Evolutionary conservation across 2,888 invertebrate genomes (phyloP).

Genomic region (Drosophila nr. perissopoda): DNA sequence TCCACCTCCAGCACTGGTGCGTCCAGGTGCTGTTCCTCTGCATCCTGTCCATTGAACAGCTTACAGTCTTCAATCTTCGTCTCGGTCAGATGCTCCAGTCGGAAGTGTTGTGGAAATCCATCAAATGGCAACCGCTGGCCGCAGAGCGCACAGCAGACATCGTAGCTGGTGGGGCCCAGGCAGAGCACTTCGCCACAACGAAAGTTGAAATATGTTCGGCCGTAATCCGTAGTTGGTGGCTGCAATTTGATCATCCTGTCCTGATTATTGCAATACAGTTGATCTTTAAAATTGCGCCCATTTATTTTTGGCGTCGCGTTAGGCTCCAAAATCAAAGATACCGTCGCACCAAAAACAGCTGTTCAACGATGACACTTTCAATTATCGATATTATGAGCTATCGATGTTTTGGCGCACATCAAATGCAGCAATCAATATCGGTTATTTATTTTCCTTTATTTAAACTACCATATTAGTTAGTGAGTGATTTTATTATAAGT

Average conservation of each 20-base stretch:
- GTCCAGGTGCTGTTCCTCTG: conserved; percentile 29
- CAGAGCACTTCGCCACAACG: conserved; percentile 81
- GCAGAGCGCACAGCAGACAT: conserved; percentile 75
- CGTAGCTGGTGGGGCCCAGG: conserved; percentile 65
- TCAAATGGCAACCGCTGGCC: conserved; percentile 60
- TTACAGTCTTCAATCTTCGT: conserved; percentile 41
- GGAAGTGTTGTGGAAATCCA: conserved; percentile 73
- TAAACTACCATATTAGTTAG: not conserved
- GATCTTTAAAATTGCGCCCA: conserved; percentile 11
- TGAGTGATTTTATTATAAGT: not conserved
- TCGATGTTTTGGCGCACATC: not conserved
- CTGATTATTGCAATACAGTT: conserved; percentile 6
- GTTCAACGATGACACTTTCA: conserved; percentile 22
- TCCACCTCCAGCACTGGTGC: conserved; percentile 29
- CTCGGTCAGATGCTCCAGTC: conserved; percentile 41
- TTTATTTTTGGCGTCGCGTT: conserved; percentile 44
- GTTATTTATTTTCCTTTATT: not conserved
- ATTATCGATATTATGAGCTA: not conserved
- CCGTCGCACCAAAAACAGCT: conserved; percentile 43
- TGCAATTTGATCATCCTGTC: conserved; percentile 74
- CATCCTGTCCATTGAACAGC: conserved; percentile 17
- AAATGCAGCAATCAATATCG: not conserved
- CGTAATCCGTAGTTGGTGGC: conserved; percentile 23
- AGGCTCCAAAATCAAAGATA: conserved; percentile 24
- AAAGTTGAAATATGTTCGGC: conserved; percentile 60